Percentiles rank a stretch among this genome's conserved stretches.
Evolutionary conservation across 2,797 vertebrate genomes (phyloP).

Genomic region (Darevskia mixta): DNA sequence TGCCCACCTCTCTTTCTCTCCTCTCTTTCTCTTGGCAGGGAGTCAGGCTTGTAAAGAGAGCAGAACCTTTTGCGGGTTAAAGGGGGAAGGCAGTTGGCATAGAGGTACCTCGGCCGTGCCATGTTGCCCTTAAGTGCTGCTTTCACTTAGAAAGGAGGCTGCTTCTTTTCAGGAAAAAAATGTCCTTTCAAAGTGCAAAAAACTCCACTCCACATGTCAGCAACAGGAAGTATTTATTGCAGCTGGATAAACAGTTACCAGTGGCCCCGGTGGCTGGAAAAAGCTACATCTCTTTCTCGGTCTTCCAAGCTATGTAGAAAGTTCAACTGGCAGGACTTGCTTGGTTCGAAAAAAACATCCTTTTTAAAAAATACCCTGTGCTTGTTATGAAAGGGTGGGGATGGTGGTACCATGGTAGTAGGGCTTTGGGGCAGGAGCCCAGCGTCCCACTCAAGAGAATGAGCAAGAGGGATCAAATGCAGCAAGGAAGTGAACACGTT

Average conservation of each 20-base stretch:
- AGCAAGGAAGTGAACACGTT: neutral
- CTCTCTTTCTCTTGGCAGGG: neutral
- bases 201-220: neutral
- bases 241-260: conserved; percentile 47
- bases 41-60: conserved; percentile 25
- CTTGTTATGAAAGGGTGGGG: conserved; percentile 21
- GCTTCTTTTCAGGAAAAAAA: neutral
- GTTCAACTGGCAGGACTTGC: neutral
- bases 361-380: neutral
- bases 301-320: neutral
- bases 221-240: conserved; percentile 45
- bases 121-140: neutral
- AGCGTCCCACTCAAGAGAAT: neutral
- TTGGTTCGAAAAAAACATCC: conserved; percentile 17
- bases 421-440: neutral
- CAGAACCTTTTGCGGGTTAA: neutral
- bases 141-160: neutral
- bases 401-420: neutral
- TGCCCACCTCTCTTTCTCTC: neutral
- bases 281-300: neutral
- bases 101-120: neutral
- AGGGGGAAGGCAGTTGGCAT: conserved; percentile 4
- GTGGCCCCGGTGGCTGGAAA: neutral
- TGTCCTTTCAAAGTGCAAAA: conserved; percentile 1
- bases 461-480: neutral